Percentiles rank a stretch among this genome's conserved stretches.
Evolutionary conservation across 1,140 invertebrate species (phyloP).

Genomic region (Zaprionus capensis): DNA sequence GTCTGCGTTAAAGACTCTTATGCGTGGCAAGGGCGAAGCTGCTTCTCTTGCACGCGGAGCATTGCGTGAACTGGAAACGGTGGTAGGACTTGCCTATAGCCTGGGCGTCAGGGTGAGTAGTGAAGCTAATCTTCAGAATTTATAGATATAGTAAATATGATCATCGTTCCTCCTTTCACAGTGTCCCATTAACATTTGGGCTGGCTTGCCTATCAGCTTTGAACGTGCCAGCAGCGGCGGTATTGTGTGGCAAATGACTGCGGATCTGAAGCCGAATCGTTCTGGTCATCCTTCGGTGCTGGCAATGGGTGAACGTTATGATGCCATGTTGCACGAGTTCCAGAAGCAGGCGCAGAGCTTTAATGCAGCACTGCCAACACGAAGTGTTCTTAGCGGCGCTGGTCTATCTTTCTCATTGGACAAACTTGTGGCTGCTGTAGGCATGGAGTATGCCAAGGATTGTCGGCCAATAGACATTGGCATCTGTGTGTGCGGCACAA

Average conservation of each 20-base stretch:
- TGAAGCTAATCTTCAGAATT: not conserved
- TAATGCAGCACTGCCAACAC: conserved; percentile 72
- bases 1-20: conserved; percentile 87
- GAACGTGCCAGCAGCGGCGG: conserved; percentile 71
- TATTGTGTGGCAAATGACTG: conserved; percentile 82
- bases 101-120: conserved; percentile 89
- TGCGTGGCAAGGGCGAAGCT: conserved; percentile 88
- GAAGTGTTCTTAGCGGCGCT: conserved; percentile 86
- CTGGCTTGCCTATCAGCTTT: conserved; percentile 73
- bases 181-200: conserved; percentile 80
- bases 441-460: conserved; percentile 80
- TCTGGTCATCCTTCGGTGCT: conserved; percentile 72
- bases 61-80: conserved; percentile 89
- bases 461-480: conserved; percentile 87
- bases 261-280: conserved; percentile 75
- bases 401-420: conserved; percentile 91
- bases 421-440: conserved; percentile 87
- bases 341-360: conserved; percentile 77
- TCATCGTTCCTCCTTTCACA: conserved; percentile 14
- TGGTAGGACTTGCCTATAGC: conserved; percentile 88
- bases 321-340: conserved; percentile 84
- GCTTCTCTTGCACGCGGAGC: conserved; percentile 88
- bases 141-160: not conserved
- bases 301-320: conserved; percentile 85
- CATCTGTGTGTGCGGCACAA: conserved; percentile 87